These are phyloP conservation scores for Acipenser transmontanus DNA, from an alignment of 2,797 vertebrate species.

Conservation along the genomic window DNA sequence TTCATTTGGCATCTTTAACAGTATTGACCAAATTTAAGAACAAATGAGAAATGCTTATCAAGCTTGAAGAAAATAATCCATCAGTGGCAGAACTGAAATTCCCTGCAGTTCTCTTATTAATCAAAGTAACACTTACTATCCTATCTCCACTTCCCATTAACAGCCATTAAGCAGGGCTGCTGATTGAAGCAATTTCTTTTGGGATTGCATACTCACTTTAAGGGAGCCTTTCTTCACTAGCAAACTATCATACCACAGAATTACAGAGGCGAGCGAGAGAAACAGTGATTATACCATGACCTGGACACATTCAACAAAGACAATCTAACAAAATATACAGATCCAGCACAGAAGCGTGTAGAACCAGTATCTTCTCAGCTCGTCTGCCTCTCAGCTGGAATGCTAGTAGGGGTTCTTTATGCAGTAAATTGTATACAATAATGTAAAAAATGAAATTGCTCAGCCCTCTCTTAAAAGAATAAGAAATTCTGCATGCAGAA, in stretches of 20 bases:
- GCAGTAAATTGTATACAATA: not conserved
- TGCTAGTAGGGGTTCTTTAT: slow-evolving; percentile 14
- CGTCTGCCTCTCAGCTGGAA: slow-evolving; percentile 28
- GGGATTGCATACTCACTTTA: slow-evolving; percentile 78
- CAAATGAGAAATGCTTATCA: slow-evolving; percentile 81
- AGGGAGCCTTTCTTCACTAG: slow-evolving; percentile 64
- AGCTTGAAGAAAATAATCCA: slow-evolving; percentile 83
- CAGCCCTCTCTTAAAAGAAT: slow-evolving; percentile 8
- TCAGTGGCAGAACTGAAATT: slow-evolving; percentile 81
- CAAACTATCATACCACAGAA: slow-evolving; percentile 61
- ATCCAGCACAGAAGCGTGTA: slow-evolving; percentile 18
- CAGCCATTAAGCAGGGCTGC: slow-evolving; percentile 78
- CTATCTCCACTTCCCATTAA: slow-evolving; percentile 82
- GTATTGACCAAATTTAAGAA: slow-evolving; percentile 84
- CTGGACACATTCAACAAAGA: slow-evolving; percentile 60
- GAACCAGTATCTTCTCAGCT: slow-evolving; percentile 21
- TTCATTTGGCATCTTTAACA: slow-evolving; percentile 81
- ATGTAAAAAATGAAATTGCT: not conserved
- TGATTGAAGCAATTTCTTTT: slow-evolving; percentile 82
- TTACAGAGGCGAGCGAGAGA: slow-evolving; percentile 3
- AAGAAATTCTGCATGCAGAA: not conserved
- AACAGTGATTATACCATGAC: slow-evolving; percentile 58
- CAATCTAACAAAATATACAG: slow-evolving; percentile 33
- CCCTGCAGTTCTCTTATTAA: slow-evolving; percentile 78
- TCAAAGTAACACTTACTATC: slow-evolving; percentile 79